Evolutionary conservation across 1,140 invertebrate genomes (phyloP).

Genomic region (Zaprionus lachaisei): DNA sequence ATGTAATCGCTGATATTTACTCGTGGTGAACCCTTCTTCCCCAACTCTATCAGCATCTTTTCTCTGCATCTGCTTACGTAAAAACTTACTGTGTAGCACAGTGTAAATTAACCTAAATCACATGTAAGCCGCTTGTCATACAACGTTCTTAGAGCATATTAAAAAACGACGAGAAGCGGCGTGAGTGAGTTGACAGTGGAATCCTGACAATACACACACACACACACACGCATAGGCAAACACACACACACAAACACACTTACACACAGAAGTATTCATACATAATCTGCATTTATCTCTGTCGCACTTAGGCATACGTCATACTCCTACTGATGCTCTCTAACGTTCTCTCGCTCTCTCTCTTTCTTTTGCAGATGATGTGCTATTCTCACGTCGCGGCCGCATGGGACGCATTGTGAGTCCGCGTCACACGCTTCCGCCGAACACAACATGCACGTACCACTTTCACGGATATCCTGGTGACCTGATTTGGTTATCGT

Average conservation of each 20-base stretch:
- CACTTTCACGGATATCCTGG: slow-evolving; percentile 91
- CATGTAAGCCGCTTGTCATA: slow-evolving; percentile 75
- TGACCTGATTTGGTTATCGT: slow-evolving; percentile 94
- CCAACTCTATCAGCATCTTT: not conserved
- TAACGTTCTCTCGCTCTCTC: slow-evolving; percentile 9
- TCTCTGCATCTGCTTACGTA: not conserved
- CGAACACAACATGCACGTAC: slow-evolving; percentile 94
- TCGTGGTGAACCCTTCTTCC: not conserved
- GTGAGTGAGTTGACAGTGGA: slow-evolving; percentile 29
- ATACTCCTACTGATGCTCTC: slow-evolving; percentile 13
- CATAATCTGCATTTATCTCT: slow-evolving; percentile 56
- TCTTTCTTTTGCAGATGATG: slow-evolving; percentile 81
- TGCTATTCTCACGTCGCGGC: slow-evolving; percentile 85
- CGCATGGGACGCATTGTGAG: slow-evolving; percentile 89
- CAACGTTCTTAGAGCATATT: slow-evolving; percentile 74
- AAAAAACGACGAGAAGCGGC: slow-evolving; percentile 61
- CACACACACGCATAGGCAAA: slow-evolving; percentile 17
- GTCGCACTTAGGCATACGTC: slow-evolving; percentile 26
- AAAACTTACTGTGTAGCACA: slow-evolving; percentile 31
- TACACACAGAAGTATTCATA: slow-evolving; percentile 30
- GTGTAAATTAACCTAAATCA: slow-evolving; percentile 79
- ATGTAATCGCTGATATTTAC: not conserved
- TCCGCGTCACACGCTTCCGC: slow-evolving; percentile 92
- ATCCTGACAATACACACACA: slow-evolving; percentile 9
- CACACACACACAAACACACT: slow-evolving; percentile 19